Percentiles rank a stretch among this genome's conserved stretches.
Evolutionary conservation across 2,113 vertebrate species (phyloP).

Genomic region (Dendropsophus ebraccatus): DNA sequence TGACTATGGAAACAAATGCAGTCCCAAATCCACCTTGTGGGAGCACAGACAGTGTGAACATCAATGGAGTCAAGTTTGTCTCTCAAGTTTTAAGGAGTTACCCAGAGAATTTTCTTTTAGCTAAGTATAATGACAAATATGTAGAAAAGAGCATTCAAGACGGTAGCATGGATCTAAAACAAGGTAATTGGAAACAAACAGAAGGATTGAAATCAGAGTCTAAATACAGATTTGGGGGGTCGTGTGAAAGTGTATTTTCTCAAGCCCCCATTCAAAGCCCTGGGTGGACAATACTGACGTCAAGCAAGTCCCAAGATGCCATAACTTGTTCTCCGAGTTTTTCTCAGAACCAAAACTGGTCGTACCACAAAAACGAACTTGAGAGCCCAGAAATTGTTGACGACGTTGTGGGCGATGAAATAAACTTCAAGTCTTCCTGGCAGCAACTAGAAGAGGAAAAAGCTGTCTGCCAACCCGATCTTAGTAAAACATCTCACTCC

Average conservation of each 20-base stretch:
- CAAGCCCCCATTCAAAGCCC: slow-evolving; percentile 35
- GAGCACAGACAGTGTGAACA: neutral
- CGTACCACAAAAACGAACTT: neutral
- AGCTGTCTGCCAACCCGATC: neutral
- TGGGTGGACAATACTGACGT: slow-evolving; percentile 45
- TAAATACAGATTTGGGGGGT: slow-evolving; percentile 23
- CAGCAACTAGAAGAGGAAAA: neutral
- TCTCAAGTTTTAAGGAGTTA: neutral
- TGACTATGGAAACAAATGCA: slow-evolving; percentile 10
- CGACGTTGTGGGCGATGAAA: slow-evolving; percentile 60
- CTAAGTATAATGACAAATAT: neutral
- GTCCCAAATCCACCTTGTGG: neutral
- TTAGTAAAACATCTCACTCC: neutral
- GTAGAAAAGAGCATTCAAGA: neutral
- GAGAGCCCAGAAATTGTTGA: slow-evolving; percentile 48
- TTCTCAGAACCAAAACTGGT: neutral
- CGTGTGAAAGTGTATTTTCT: slow-evolving; percentile 53
- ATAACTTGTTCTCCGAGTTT: neutral
- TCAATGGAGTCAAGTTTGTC: too few species aligned
- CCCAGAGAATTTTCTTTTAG: neutral
- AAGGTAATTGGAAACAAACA: neutral
- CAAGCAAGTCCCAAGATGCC: slow-evolving; percentile 24
- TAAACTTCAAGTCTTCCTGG: slow-evolving; percentile 33
- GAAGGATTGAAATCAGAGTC: neutral
- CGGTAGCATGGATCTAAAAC: neutral